Conservation (phyloP, 2,888 invertebrate genomes). For the Lepidochitona cinerea region DNA sequence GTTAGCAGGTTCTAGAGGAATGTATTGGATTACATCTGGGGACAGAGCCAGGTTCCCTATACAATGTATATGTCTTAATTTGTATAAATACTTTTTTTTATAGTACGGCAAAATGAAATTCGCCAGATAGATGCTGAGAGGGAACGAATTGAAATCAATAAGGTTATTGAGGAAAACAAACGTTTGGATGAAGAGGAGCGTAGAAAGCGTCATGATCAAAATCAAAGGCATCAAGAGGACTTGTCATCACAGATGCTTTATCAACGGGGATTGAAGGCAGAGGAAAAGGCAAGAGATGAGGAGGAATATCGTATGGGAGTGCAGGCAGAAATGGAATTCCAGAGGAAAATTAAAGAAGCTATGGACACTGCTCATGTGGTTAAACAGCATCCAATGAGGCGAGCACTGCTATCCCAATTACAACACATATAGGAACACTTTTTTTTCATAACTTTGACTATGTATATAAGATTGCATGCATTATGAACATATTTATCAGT, state of each 20-base stretch:
- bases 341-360: constrained; percentile 54
- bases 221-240: constrained; percentile 58
- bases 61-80: too few relatives aligned
- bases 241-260: constrained; percentile 64
- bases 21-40: too few relatives aligned
- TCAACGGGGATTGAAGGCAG: constrained; percentile 49
- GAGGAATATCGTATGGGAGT: constrained; percentile 34
- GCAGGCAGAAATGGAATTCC: constrained; percentile 65
- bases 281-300: constrained; percentile 51
- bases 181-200: constrained; percentile 54
- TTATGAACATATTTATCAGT: too few relatives aligned
- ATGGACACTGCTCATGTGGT: constrained; percentile 58
- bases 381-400: constrained; percentile 65
- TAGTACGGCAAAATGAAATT: constrained; percentile 56
- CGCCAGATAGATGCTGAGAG: constrained; percentile 48
- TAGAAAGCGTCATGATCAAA: constrained; percentile 40
- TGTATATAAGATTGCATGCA: too few relatives aligned
- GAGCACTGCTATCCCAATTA: constrained; percentile 24
- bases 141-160: constrained; percentile 53
- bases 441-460: background rate
- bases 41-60: too few relatives aligned
- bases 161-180: constrained; percentile 61
- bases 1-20: too few relatives aligned
- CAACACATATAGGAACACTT: background rate
- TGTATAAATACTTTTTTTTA: too few relatives aligned